Evolutionary conservation across 2,888 invertebrate genomes (phyloP).

Genomic region (Atrina japonica): DNA sequence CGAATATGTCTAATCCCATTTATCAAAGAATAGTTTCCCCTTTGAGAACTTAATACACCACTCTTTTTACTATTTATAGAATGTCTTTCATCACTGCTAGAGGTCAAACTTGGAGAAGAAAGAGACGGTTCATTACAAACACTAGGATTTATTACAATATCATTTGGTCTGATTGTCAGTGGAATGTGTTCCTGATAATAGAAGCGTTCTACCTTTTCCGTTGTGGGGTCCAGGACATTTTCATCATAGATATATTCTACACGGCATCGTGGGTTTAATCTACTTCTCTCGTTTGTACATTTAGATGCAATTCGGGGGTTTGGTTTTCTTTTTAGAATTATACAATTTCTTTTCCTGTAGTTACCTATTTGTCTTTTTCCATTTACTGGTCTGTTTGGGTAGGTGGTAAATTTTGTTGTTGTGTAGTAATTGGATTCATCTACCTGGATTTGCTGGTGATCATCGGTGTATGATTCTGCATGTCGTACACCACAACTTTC

Average conservation of each 20-base stretch:
- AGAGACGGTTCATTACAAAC: constrained; percentile 44
- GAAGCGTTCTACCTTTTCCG: constrained; percentile 75
- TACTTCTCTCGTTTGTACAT: constrained; percentile 1
- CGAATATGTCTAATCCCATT: constrained; percentile 61
- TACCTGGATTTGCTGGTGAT: constrained; percentile 15
- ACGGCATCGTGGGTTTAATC: constrained; percentile 44
- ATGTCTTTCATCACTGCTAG: constrained; percentile 55
- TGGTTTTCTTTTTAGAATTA: background rate
- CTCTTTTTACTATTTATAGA: constrained; percentile 5
- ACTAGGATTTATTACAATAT: constrained; percentile 39
- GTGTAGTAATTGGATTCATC: constrained; percentile 17
- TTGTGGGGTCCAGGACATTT: constrained; percentile 74
- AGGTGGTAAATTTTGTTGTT: constrained; percentile 3
- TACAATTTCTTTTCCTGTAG: constrained; percentile 3
- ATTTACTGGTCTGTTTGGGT: background rate
- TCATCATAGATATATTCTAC: constrained; percentile 79
- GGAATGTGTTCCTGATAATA: constrained; percentile 70
- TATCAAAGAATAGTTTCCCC: constrained; percentile 56
- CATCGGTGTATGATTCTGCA: constrained; percentile 46
- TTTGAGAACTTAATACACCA: background rate
- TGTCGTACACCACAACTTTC: constrained; percentile 49
- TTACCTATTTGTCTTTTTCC: constrained; percentile 2
- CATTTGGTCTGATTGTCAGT: constrained; percentile 29
- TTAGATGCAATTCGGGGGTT: background rate
- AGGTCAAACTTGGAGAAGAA: constrained; percentile 52